Percentiles rank a stretch among this genome's conserved stretches.
phyloP scores from a whole-genome alignment of 2,888 invertebrate species.

The Cerceris ruficornis region DNA sequence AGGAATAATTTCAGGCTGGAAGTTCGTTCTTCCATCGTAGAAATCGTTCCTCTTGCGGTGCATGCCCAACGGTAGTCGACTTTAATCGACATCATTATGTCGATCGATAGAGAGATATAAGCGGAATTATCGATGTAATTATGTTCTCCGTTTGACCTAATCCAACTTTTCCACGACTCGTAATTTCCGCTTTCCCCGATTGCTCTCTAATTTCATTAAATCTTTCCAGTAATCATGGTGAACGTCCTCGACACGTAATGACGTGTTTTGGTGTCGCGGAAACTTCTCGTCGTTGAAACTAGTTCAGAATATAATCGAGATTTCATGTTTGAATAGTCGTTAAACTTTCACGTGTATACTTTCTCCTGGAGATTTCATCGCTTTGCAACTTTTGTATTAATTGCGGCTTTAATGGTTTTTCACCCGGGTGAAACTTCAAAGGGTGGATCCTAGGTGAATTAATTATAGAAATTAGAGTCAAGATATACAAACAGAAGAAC shows the following conservation, averaged over 20 bases:
- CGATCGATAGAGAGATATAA: constrained; percentile 39
- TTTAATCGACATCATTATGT: constrained; percentile 54
- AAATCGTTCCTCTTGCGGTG: constrained; percentile 33
- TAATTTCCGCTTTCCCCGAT: not conserved
- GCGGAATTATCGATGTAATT: constrained; percentile 41
- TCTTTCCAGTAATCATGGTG: not conserved
- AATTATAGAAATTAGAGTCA: too few species aligned
- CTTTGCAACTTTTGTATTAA: too few species aligned
- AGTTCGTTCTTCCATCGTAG: not conserved
- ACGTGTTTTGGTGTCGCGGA: not conserved
- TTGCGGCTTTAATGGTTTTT: too few species aligned
- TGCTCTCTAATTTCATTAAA: not conserved
- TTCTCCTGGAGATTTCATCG: too few species aligned
- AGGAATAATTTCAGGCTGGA: constrained; percentile 3
- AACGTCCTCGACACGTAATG: constrained; percentile 2
- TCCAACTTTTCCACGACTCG: not conserved
- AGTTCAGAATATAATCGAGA: not conserved
- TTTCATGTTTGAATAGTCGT: too few species aligned
- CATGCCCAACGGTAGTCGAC: constrained; percentile 61
- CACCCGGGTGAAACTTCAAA: too few species aligned
- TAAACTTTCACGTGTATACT: too few species aligned
- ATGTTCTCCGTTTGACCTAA: constrained; percentile 12
- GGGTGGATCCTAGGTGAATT: too few species aligned
- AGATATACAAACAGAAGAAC: too few species aligned
- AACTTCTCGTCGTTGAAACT: not conserved